Percentiles rank a stretch among this genome's conserved stretches.
Conservation (phyloP, 2,888 invertebrate species). For the Lycia hirtaria region DNA sequence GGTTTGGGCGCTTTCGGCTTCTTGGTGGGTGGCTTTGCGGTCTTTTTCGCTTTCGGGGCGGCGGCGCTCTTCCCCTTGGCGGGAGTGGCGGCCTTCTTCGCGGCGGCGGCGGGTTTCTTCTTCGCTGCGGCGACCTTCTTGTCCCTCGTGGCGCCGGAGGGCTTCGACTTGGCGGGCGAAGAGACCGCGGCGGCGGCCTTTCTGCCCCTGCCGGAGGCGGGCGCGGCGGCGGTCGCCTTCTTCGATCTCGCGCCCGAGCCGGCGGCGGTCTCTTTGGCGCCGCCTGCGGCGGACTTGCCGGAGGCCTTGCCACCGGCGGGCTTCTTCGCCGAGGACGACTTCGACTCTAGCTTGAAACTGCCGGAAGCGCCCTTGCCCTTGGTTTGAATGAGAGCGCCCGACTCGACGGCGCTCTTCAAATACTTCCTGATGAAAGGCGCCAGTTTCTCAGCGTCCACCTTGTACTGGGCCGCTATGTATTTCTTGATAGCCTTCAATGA, state of each 20-base stretch:
- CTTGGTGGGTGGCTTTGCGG: constrained; percentile 56
- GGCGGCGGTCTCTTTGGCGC: constrained; percentile 44
- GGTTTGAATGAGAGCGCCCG: constrained; percentile 81
- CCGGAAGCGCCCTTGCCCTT: constrained; percentile 85
- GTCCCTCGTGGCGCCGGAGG: constrained; percentile 34
- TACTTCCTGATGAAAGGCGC: constrained; percentile 86
- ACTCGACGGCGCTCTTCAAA: constrained; percentile 80
- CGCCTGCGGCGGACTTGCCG: constrained; percentile 24
- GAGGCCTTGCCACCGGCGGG: constrained; percentile 44
- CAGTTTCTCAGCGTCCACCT: constrained; percentile 85
- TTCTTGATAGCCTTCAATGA: constrained; percentile 86
- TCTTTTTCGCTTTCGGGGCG: constrained; percentile 53
- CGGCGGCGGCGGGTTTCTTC: constrained; percentile 33
- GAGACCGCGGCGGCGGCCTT: constrained; percentile 44
- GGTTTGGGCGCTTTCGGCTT: constrained; percentile 61
- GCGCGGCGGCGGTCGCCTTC: constrained; percentile 35
- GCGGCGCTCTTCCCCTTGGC: constrained; percentile 39
- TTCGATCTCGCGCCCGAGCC: constrained; percentile 42
- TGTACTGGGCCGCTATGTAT: constrained; percentile 82
- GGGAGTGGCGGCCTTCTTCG: constrained; percentile 16
- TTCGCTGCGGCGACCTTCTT: constrained; percentile 30
- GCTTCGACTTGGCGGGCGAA: constrained; percentile 48
- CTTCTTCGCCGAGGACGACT: constrained; percentile 19
- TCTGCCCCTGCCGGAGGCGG: constrained; percentile 42
- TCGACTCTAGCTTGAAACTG: constrained; percentile 22